A percentile compares a stretch with the other conserved stretches of the same genome.
These are phyloP conservation scores for Zootermopsis nevadensis DNA, from an alignment of 2,888 invertebrate genomes.

Conservation along the genomic window DNA sequence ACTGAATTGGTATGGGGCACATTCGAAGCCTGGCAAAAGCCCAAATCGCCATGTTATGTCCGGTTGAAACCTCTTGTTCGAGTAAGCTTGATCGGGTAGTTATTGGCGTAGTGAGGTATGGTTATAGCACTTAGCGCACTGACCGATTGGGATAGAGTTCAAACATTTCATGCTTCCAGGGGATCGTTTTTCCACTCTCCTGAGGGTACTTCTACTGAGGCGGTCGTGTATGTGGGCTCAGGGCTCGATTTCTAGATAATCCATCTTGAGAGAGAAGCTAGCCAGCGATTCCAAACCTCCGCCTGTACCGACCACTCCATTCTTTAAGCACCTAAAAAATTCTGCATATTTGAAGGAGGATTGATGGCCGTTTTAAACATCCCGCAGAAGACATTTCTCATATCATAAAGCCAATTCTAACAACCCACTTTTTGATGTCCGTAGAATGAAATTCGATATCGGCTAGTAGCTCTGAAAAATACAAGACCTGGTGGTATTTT, in stretches of 20 bases:
- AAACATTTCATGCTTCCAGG: not conserved
- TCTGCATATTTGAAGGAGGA: not conserved
- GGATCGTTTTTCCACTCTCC: not conserved
- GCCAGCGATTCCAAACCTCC: not conserved
- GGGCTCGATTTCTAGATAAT: not conserved
- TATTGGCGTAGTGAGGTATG: constrained; percentile 4
- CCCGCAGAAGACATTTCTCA: not conserved
- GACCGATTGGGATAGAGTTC: not conserved
- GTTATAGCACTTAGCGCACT: not conserved
- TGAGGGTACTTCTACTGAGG: not conserved
- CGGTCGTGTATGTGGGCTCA: not conserved
- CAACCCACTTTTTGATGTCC: no score
- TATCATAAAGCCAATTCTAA: not conserved
- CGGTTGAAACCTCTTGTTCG: not conserved
- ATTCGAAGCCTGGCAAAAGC: not conserved
- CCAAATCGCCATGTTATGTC: constrained; percentile 10
- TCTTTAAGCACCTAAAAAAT: not conserved
- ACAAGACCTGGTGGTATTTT: no score
- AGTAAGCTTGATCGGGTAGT: constrained; percentile 3
- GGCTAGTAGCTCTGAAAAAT: no score
- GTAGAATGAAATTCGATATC: no score
- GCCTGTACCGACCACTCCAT: not conserved
- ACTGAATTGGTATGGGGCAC: not conserved
- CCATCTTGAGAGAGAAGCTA: not conserved
- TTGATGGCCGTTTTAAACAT: not conserved